Conservation (phyloP, 2,888 invertebrate species). For the Lepidocyrtinus sp. region DNA sequence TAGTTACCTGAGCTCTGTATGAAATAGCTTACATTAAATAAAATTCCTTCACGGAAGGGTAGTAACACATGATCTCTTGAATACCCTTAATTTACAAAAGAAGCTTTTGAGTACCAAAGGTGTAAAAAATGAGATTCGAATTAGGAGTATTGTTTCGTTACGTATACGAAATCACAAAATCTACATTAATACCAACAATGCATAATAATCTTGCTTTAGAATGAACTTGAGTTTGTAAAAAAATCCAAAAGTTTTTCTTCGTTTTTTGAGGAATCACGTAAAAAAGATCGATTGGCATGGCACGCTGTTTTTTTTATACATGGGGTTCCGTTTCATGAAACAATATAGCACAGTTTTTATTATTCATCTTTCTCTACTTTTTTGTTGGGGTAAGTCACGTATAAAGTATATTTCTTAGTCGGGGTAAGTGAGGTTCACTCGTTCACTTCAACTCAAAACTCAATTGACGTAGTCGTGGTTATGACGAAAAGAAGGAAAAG, state of each 20-base stretch:
- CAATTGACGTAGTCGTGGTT: no score
- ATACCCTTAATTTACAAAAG: no score
- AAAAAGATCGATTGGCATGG: conserved; percentile 4
- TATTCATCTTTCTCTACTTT: conserved; percentile 13
- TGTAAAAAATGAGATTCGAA: neutral
- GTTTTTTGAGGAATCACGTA: neutral
- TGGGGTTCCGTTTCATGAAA: conserved; percentile 15
- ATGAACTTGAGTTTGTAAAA: neutral
- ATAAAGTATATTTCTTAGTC: no score
- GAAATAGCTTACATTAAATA: no score
- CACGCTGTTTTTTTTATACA: neutral
- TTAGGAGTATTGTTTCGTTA: neutral
- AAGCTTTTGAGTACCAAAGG: no score
- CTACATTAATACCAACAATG: neutral
- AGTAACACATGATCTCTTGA: no score
- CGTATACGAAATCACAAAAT: neutral
- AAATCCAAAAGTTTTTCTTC: neutral
- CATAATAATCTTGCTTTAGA: neutral
- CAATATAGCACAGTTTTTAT: conserved; percentile 18
- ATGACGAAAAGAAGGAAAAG: no score
- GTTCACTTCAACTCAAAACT: no score
- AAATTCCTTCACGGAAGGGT: no score
- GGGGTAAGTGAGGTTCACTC: no score
- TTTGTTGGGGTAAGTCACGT: conserved; percentile 6
- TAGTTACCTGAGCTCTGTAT: no score